Evolutionary conservation across 2,888 invertebrate genomes (phyloP).

Genomic region (Latrodectus hesperus): DNA sequence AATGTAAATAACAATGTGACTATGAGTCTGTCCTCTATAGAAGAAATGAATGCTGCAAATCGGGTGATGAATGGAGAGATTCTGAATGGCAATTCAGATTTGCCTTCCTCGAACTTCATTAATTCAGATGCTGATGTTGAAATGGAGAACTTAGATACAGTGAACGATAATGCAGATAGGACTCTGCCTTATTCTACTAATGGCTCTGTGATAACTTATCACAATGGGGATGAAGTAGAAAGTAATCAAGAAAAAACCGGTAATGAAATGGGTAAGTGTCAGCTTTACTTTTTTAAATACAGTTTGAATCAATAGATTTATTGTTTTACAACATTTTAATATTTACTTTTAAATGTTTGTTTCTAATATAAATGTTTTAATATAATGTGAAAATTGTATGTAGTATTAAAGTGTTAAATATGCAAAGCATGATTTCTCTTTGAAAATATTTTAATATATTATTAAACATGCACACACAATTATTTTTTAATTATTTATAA

Average conservation of each 20-base stretch:
- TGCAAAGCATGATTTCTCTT: too few relatives aligned
- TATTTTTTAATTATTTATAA: too few relatives aligned
- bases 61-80: conserved; percentile 77
- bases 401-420: too few relatives aligned
- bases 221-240: conserved; percentile 79
- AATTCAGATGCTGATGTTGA: conserved; percentile 70
- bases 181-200: conserved; percentile 70
- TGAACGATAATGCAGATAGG: conserved; percentile 58
- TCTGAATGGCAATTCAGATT: conserved; percentile 56
- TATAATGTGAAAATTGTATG: too few relatives aligned
- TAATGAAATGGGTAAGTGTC: conserved; percentile 69
- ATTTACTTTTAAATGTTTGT: too few relatives aligned
- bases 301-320: background rate
- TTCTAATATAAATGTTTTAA: too few relatives aligned
- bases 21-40: conserved; percentile 71
- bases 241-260: conserved; percentile 73
- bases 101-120: conserved; percentile 36
- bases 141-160: conserved; percentile 70
- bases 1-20: conserved; percentile 52
- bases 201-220: conserved; percentile 75
- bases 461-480: too few relatives aligned
- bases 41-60: conserved; percentile 80
- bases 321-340: too few relatives aligned
- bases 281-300: background rate
- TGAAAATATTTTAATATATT: too few relatives aligned